Base-by-base conservation (phyloP, 92 coral and sea anemone genomes). In the Phenganax stokvisi region DNA sequence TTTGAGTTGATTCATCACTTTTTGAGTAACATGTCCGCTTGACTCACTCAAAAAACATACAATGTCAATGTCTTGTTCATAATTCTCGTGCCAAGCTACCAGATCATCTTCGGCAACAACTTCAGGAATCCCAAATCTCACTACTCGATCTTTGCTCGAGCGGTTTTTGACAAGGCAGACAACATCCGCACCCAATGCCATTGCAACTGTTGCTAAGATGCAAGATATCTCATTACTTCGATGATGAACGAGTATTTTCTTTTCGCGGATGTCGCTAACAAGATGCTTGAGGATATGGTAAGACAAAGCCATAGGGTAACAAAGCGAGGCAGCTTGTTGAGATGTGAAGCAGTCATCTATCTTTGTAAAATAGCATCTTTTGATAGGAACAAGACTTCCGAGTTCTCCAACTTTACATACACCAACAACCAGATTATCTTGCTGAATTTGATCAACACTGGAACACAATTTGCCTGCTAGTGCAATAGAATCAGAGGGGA, bases 11-110 rank as follows among this genome's bases (percentile, higher is more conserved):
- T 87, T 72, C 54, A 83, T 75, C 52, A 85, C 82, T 29, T 71
- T 52, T 59, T 60, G 84, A 1, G 81, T 58, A 78, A 77, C 51
- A 30, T 82, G 77, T 11, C 85, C 17, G 27, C 70, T 62, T 51
- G 86, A 88, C 12, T 64, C 63, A 57, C 78, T 72, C 60, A 88
- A 79, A 77, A 85, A 84, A 72, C 89, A 77, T 64, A 84, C 88
- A 83, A 85, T 54, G 85, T 85, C 17, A 64, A 89, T 54, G 55
- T 62, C 6, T 16, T 17, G 6, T 51, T 8, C 6, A 17, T 67
- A 51, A 20, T 31, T 15, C 60, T n/a, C 57, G 10, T n/a, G 51
- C n/a, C 51, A 31, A 65, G 55, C 17, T 78, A 75, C 20, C 17
- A 65, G 28, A 6, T 75, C 80, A 13, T 75, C 65, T 57, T 56